Conservation (phyloP, 2,797 vertebrate species). For the Xenops minutus region DNA sequence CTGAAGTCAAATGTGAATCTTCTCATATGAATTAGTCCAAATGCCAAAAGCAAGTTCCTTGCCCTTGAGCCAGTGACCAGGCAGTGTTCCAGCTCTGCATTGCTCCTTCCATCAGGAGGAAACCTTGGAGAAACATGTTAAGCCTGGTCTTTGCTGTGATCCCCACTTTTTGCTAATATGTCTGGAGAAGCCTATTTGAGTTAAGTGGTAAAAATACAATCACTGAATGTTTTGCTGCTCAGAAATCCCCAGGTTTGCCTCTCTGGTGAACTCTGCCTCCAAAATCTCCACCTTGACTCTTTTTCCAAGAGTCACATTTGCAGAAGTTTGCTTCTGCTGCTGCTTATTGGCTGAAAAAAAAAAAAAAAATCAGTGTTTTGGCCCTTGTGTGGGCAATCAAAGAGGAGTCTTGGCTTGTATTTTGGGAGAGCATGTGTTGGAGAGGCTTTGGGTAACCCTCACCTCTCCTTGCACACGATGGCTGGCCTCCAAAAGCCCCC, state of each 20-base stretch:
- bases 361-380: neutral
- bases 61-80: fast-evolving
- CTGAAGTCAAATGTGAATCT: neutral
- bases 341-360: neutral
- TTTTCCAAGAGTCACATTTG: neutral
- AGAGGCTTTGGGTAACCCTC: neutral
- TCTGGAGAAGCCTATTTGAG: neutral
- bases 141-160: neutral
- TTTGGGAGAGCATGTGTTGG: neutral
- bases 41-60: neutral
- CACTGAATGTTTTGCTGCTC: neutral
- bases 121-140: neutral
- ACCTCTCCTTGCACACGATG: neutral
- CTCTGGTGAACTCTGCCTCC: neutral
- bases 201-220: neutral
- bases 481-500: neutral
- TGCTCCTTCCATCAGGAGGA: neutral
- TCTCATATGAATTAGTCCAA: neutral
- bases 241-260: neutral
- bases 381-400: neutral
- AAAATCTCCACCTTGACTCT: neutral
- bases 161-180: fast-evolving
- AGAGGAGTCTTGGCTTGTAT: neutral
- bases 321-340: neutral
- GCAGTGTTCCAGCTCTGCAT: neutral